Evolutionary conservation across 2,113 vertebrate species (phyloP), one percentile per base, ranked within the genome.

Genomic region (Chlamydotis undulata): DNA sequence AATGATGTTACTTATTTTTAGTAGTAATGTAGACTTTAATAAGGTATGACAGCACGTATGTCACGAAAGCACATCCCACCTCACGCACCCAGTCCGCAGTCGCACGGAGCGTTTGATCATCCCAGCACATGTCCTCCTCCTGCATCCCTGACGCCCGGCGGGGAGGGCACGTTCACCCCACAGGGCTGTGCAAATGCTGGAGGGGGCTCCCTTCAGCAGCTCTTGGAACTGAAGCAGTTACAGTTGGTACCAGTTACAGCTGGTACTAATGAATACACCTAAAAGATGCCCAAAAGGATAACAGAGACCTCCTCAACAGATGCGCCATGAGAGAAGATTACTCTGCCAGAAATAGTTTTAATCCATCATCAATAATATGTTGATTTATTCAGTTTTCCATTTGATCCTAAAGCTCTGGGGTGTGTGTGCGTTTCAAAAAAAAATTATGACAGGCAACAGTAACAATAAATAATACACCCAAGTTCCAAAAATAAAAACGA

Each of bases 241-340:
- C 87, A 89, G 64, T 86, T 87, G 80, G 80, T 90, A 61, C 88
- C 64, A 77, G 77, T 33, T 53, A 60, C 83, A 92, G 77, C 73
- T 79, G 85, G 61, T 82, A 79, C 59, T 74, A 74, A 93, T 92
- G 85, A 75, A 76, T 69, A 25, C 81, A 90, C 88, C 83, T 93
- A 56, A 80, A 92, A 94, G 83, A 88, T 83, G 73, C 56, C 90
- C 92, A n/a, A 74, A 93, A 86, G 71, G 76, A 83, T 77, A 95
- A 69, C 35, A 71, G 74, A 77, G 64, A 24, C 64, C 52, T 87
- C 81, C 61, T 67, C 82, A 83, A 37, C 75, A 88, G 64, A 69
- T 83, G 79, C 71, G 77, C 71, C 0, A 0, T 6, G 37, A 91
- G 90, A 64, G 68, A 41, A 78, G 57, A 77, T 69, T 59, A 49